A percentile compares a stretch with the other conserved stretches of the same genome.
Evolutionary conservation across 2,113 vertebrate genomes (phyloP).

Genomic region (Ancistrus triradiatus): DNA sequence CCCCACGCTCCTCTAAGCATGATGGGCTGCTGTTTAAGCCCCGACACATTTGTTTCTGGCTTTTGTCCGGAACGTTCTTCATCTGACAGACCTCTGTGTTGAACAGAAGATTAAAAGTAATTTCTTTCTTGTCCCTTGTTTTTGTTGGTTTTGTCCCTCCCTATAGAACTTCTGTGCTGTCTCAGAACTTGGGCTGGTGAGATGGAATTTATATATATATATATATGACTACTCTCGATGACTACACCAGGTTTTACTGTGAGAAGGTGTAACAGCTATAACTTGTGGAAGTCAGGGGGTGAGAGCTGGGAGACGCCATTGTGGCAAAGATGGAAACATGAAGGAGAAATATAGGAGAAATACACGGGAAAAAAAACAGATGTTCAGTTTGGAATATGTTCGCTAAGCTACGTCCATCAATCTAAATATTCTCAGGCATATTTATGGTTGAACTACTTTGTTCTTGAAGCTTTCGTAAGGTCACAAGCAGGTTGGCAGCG

Average conservation of each 20-base stretch:
- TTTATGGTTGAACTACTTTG: not conserved
- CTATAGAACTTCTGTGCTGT: constrained; percentile 40
- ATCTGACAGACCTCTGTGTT: constrained; percentile 47
- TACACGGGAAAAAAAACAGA: constrained; percentile 14
- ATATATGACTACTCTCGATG: too few species aligned
- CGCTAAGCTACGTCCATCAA: not conserved
- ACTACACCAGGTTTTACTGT: constrained; percentile 26
- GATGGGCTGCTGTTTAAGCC: constrained; percentile 41
- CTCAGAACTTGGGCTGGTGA: constrained; percentile 14
- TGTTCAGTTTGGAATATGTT: constrained; percentile 4
- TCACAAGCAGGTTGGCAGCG: constrained; percentile 1
- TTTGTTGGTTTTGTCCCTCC: constrained; percentile 27
- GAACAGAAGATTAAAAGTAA: constrained; percentile 62
- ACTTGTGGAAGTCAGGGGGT: constrained; percentile 9
- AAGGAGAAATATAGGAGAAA: not conserved
- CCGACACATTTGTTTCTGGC: constrained; percentile 56
- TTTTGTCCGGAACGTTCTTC: constrained; percentile 48
- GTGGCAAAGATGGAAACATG: not conserved
- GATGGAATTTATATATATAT: constrained; percentile 49
- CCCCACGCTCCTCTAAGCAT: constrained; percentile 47
- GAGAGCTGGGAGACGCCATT: constrained; percentile 25
- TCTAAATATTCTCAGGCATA: constrained; percentile 1
- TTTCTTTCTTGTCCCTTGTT: not conserved
- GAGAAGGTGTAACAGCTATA: constrained; percentile 39
- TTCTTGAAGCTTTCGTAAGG: not conserved